phyloP scores from a whole-genome alignment of 2,797 vertebrate genomes.

The Rhabdomys pumilio region DNA sequence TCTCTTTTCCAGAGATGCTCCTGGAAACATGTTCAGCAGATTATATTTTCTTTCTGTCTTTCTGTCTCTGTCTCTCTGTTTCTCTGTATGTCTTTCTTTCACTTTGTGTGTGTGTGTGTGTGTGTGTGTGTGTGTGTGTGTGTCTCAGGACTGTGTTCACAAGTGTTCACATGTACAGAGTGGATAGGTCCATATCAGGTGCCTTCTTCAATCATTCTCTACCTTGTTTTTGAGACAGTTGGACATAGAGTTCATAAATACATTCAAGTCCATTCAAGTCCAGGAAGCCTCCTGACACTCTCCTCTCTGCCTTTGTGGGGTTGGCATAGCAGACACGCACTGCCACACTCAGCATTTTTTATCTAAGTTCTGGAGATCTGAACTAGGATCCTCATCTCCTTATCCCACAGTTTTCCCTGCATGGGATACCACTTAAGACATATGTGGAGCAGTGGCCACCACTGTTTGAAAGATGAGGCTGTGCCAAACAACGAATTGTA shows the following conservation, averaged over 20 bases:
- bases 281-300: background rate
- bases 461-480: constrained; percentile 47
- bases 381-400: background rate
- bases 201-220: too few species aligned
- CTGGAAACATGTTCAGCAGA: constrained; percentile 14
- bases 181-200: background rate
- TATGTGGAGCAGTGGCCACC: background rate
- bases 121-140: background rate
- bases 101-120: background rate
- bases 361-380: background rate
- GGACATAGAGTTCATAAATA: background rate
- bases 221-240: background rate
- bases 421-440: background rate
- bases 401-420: background rate
- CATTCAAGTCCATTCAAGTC: background rate
- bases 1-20: background rate
- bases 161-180: background rate
- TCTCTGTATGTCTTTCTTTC: background rate
- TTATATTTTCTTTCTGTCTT: background rate
- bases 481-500: background rate
- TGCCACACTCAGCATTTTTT: background rate
- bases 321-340: too few species aligned
- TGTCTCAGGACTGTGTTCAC: background rate
- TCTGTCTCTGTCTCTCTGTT: background rate
- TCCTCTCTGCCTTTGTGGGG: background rate